Evolutionary conservation across 2,113 vertebrate genomes (phyloP), one percentile per base, ranked within the genome.

Genomic region (Nycticryphes semicollaris): DNA sequence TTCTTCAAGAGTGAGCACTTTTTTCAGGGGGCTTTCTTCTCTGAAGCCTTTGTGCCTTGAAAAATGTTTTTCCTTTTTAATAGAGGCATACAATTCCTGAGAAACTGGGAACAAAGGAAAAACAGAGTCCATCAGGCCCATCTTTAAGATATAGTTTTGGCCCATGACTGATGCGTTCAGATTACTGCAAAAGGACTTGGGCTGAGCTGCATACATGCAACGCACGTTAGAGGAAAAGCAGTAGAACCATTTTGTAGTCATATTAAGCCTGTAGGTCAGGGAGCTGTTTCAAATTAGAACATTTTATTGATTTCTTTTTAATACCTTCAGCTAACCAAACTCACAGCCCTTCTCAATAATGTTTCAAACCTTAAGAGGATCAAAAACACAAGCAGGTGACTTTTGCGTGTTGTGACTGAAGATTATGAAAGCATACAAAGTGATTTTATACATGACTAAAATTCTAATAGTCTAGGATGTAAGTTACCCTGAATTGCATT

Each of bases 231-330:
- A 91, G n/a, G 69, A 63, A 68, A 76, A 84, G 66, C 89, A 78
- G 37, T 27, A 31, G 57, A 9, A 48, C 67, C 8, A 6, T 73
- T 93, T 9, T 84, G 84, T 57, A 79, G 66, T 48, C 3, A 1
- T 47, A 15, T 69, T 84, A 70, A 95, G 53, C 45, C 35, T 91
- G 63, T 75, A 62, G 70, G 48, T 76, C 75, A 79, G 57, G 63
- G 28, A 87, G 54, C 50, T 79, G 50, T 64, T 95, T 89, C 82
- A 80, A 76, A 86, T 67, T 73, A 87, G 92, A 91, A 54, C 77
- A 82, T 54, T 62, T 69, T 83, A 83, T 80, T 91, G 82, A 94
- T 93, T 91, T 80, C 57, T 85, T 89, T 89, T 87, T 91, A 95
- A 92, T 89, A 73, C 69, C 66, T 89, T 60, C 89, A 91, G 74